Percentiles rank a stretch among this genome's conserved stretches.
phyloP scores from a whole-genome alignment of 2,113 vertebrate genomes.

The Muntiacus muntjak region DNA sequence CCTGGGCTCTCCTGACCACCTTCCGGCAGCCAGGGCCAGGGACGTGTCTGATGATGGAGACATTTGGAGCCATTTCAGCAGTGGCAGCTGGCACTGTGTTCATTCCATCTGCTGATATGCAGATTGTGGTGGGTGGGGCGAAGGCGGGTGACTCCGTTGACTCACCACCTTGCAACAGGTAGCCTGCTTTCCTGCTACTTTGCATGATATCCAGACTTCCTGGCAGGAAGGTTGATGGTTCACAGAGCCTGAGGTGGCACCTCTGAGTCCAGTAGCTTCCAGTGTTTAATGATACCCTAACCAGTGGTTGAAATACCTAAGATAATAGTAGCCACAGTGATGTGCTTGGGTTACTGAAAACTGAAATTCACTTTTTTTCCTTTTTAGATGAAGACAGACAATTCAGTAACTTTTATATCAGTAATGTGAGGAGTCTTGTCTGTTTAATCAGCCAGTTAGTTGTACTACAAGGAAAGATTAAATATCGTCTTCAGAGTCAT shows the following conservation, averaged over 20 bases:
- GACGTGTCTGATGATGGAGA: not conserved
- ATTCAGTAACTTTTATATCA: not conserved
- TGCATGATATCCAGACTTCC: slow-evolving; percentile 10
- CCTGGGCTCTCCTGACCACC: not conserved
- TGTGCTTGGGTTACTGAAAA: not conserved
- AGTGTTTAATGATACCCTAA: not conserved
- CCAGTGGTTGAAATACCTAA: not conserved
- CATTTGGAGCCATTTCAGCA: not conserved
- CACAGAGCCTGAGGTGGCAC: not conserved
- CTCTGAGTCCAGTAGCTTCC: not conserved
- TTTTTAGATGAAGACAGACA: not conserved
- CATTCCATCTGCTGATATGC: not conserved
- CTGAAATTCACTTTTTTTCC: not conserved
- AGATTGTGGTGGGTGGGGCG: not conserved
- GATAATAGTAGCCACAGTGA: not conserved
- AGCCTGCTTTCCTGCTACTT: not conserved
- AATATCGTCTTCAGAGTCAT: not conserved
- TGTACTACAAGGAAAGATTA: not conserved
- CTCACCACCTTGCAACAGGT: not conserved
- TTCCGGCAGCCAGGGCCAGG: not conserved
- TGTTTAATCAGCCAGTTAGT: not conserved
- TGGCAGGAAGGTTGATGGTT: not conserved
- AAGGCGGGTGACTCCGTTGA: not conserved
- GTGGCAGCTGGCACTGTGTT: not conserved
- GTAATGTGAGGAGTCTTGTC: not conserved